phyloP scores from a whole-genome alignment of 2,888 invertebrate genomes.

The Melitaea athalia region DNA sequence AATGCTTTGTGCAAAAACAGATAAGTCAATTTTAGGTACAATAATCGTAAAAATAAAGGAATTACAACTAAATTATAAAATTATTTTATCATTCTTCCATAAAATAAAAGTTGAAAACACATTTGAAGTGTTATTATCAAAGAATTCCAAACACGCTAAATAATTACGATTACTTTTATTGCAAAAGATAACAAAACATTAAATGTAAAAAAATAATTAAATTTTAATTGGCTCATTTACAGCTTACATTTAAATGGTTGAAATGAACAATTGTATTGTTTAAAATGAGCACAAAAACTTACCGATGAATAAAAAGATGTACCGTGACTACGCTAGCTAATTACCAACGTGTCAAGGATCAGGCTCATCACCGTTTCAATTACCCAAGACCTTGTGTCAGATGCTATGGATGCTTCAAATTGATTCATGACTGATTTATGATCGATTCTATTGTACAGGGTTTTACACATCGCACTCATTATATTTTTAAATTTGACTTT shows the following conservation, averaged over 20 bases:
- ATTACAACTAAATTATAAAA: too few species aligned
- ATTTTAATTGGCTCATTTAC: background rate
- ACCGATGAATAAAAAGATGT: constrained; percentile 18
- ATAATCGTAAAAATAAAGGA: background rate
- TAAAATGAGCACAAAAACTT: constrained; percentile 3
- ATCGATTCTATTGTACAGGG: background rate
- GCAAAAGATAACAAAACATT: background rate
- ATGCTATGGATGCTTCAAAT: constrained; percentile 17
- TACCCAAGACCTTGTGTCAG: constrained; percentile 19
- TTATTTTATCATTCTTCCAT: too few species aligned
- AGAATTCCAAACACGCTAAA: background rate
- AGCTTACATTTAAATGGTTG: background rate
- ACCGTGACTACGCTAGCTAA: constrained; percentile 24
- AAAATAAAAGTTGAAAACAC: too few species aligned
- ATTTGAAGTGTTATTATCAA: too few species aligned
- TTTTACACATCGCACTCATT: constrained; percentile 1
- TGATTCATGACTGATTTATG: constrained; percentile 2
- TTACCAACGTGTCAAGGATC: constrained; percentile 33
- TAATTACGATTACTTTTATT: background rate
- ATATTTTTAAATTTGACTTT: background rate
- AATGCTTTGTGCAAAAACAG: background rate
- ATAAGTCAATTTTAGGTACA: background rate
- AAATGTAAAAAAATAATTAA: too few species aligned
- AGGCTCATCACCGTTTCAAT: constrained; percentile 32
- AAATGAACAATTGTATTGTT: background rate